Evolutionary conservation across 2,113 vertebrate genomes (phyloP).

Genomic region (Thinocorus orbignyianus): DNA sequence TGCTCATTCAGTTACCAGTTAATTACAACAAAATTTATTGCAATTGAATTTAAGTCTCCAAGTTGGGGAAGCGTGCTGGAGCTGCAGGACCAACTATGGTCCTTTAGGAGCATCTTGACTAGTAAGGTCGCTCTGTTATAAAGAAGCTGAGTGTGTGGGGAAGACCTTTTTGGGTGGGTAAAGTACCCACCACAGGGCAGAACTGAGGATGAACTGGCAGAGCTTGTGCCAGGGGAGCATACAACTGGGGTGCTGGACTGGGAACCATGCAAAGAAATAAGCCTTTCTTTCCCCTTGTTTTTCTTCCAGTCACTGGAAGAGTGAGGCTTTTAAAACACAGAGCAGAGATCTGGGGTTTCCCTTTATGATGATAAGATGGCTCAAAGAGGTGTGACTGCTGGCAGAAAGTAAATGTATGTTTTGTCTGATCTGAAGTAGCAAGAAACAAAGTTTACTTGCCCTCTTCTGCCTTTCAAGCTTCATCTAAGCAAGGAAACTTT

Average conservation of each 20-base stretch:
- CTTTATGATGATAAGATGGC: neutral
- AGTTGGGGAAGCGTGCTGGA: neutral
- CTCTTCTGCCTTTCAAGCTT: neutral
- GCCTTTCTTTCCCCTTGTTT: accelerated
- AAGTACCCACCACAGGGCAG: neutral
- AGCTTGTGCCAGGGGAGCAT: neutral
- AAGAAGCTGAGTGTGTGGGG: neutral
- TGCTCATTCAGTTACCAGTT: neutral
- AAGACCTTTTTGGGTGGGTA: neutral
- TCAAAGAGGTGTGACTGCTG: neutral
- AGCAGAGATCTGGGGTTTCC: neutral
- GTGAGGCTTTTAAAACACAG: neutral
- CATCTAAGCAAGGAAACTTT: neutral
- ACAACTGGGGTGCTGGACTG: neutral
- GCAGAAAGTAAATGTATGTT: neutral
- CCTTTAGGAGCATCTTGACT: neutral
- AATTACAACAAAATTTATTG: neutral
- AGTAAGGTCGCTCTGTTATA: accelerated
- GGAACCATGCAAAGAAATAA: neutral
- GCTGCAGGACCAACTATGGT: neutral
- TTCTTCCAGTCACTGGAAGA: neutral
- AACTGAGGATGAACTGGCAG: neutral
- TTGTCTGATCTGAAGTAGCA: neutral
- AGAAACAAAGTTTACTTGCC: neutral
- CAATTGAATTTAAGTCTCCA: neutral